A percentile compares a stretch with the other conserved stretches of the same genome.
phyloP scores from a whole-genome alignment of 2,797 vertebrate genomes.

The Pipistrellus pipistrellus region DNA sequence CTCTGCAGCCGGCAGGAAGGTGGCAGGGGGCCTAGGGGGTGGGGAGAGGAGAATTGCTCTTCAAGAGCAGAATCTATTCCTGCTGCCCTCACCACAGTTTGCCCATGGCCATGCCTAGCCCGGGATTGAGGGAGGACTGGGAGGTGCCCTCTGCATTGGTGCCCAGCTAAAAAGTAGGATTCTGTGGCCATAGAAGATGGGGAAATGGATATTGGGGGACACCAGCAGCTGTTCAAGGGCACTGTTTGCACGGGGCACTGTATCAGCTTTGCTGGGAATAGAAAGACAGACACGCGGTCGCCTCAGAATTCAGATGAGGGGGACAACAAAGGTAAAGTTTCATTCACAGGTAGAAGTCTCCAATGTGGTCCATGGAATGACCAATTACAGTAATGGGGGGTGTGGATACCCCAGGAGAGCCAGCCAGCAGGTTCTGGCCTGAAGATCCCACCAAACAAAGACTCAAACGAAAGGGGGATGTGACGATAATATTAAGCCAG shows the following conservation, averaged over 20 bases:
- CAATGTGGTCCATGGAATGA: not conserved
- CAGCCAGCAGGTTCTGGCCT: not conserved
- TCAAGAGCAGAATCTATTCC: not conserved
- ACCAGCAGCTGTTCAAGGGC: not conserved
- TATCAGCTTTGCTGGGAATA: not conserved
- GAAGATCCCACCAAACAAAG: not conserved
- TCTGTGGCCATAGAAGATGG: not conserved
- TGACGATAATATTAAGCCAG: not conserved
- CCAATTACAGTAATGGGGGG: rapidly evolving
- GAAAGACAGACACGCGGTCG: not conserved
- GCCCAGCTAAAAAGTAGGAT: not conserved
- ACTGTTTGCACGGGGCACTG: no score
- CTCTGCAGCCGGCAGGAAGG: not conserved
- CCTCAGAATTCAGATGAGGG: not conserved
- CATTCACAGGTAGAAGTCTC: no score
- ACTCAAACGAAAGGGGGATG: not conserved
- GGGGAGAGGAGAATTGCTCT: not conserved
- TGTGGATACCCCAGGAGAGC: rapidly evolving
- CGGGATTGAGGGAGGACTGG: not conserved
- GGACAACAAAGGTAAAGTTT: not conserved
- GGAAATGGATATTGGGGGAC: rapidly evolving
- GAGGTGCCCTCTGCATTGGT: not conserved
- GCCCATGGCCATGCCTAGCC: rapidly evolving
- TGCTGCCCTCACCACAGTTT: rapidly evolving
- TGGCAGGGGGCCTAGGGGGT: no score